Base-by-base conservation (phyloP, 1,140 invertebrate species). In the Drosophila trapezifrons region DNA sequence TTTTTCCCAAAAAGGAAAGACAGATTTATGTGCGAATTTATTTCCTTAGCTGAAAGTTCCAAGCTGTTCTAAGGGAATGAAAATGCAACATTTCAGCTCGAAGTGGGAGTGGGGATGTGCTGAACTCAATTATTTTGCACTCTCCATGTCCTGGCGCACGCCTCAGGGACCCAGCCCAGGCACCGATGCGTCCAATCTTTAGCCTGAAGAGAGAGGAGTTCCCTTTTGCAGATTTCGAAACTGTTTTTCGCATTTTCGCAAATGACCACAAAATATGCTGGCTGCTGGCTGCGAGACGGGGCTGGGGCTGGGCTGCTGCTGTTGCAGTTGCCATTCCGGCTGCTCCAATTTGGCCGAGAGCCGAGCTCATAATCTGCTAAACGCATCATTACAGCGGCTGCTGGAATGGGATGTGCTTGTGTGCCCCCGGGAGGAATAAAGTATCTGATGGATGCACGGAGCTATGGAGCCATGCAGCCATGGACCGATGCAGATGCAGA, bases 281-380 rank as follows among this genome's bases (percentile, higher is more conserved):
- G 45, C 25, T 49, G 32, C 12, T 13, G 12, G 32, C 32, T 13
- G 27, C n/a, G n/a, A n/a, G n/a, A n/a, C n/a, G n/a, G n/a, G n/a
- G n/a, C n/a, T n/a, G n/a, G n/a, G n/a, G n/a, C n/a, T n/a, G 38
- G 42, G 5, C 22, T 9, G 62, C 15, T 27, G 5, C 22, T 9
- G 62, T 12, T 27, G 65, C 59, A 18, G 60, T 40, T 51, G 43
- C 47, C 35, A 46, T 32, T 17, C n/a, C 10, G 42, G 40, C 42
- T 71, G 82, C 70, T 87, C 82, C 83, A 86, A 64, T 86, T 82
- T 75, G 77, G 59, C 54, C 46, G 47, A 25, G 64, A 66, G 65
- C 49, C 42, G 65, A 71, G 65, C 76, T 86, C 72, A 83, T 80
- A 87, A 87, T 87, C 84, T 76, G 59, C 84, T 89, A 87, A 87